phyloP scores from a whole-genome alignment of 2,797 vertebrate species.

The Chaunax sp. region DNA sequence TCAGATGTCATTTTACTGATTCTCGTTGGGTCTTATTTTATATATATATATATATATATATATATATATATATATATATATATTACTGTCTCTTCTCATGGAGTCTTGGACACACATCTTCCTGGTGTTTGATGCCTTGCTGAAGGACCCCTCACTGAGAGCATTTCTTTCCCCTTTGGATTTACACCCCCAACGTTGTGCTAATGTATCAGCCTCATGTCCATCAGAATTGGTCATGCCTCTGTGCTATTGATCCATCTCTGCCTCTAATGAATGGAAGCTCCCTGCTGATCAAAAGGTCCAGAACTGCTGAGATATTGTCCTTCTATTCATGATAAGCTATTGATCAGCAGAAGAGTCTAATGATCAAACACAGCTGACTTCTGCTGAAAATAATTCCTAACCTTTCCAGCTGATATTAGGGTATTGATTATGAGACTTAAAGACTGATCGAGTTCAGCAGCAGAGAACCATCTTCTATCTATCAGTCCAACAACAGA shows the following conservation, averaged over 20 bases:
- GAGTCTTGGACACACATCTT: no score
- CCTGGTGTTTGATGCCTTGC: no score
- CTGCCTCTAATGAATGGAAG: constrained; percentile 37
- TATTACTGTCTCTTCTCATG: no score
- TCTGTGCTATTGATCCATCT: background rate
- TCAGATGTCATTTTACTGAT: no score
- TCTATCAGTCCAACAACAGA: background rate
- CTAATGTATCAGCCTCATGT: background rate
- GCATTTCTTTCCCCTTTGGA: background rate
- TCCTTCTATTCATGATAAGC: constrained; percentile 27
- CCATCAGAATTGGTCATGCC: background rate
- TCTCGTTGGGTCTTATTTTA: no score
- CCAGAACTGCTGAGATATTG: constrained; percentile 3
- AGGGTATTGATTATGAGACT: constrained; percentile 39
- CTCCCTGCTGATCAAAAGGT: constrained; percentile 31
- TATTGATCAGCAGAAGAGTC: constrained; percentile 34
- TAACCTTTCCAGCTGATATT: constrained; percentile 43
- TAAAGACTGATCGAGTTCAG: constrained; percentile 20
- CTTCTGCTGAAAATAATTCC: constrained; percentile 37
- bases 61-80: no score
- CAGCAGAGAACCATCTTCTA: constrained; percentile 1
- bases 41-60: no score
- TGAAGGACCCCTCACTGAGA: no score
- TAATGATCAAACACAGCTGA: constrained; percentile 30
- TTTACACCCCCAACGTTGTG: background rate